phyloP scores from a whole-genome alignment of 1,140 invertebrate genomes.

The Anthonomus grandis region DNA sequence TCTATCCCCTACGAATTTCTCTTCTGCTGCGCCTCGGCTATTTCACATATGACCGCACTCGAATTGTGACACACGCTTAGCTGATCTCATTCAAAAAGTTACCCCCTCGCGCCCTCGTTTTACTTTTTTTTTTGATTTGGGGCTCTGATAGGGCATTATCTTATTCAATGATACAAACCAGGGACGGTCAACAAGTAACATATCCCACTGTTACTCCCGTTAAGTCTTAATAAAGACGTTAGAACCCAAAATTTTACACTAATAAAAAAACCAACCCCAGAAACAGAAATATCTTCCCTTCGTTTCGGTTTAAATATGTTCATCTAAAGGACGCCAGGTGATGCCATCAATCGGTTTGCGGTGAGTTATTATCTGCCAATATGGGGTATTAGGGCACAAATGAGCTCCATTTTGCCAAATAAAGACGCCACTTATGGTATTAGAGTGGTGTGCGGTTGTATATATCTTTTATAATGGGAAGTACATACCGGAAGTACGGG shows the following conservation, averaged over 20 bases:
- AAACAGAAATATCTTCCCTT: no score
- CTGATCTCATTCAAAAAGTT: constrained; percentile 26
- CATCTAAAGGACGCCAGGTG: no score
- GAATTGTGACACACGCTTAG: constrained; percentile 37
- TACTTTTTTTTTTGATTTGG: no score
- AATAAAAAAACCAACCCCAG: no score
- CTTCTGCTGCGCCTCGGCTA: constrained; percentile 27
- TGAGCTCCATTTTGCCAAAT: constrained; percentile 9
- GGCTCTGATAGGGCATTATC: no score
- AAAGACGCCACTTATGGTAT: constrained; percentile 17
- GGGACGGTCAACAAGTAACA: no score
- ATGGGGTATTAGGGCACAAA: no score
- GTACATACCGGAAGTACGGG: constrained; percentile 4
- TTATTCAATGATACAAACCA: no score
- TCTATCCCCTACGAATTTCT: constrained; percentile 10
- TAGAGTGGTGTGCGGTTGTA: constrained; percentile 3
- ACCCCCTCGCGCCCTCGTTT: constrained; percentile 7
- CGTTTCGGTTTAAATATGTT: no score
- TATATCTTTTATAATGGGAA: constrained; percentile 12
- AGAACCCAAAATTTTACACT: no score
- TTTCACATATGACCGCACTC: constrained; percentile 44
- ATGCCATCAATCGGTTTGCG: constrained; percentile 1
- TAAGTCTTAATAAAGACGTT: no score
- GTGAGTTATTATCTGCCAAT: constrained; percentile 11
- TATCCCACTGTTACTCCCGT: no score